phyloP scores from a whole-genome alignment of 30 jellyfish, hydroid and myxozoan species.

The Catostylus mosaicus region DNA sequence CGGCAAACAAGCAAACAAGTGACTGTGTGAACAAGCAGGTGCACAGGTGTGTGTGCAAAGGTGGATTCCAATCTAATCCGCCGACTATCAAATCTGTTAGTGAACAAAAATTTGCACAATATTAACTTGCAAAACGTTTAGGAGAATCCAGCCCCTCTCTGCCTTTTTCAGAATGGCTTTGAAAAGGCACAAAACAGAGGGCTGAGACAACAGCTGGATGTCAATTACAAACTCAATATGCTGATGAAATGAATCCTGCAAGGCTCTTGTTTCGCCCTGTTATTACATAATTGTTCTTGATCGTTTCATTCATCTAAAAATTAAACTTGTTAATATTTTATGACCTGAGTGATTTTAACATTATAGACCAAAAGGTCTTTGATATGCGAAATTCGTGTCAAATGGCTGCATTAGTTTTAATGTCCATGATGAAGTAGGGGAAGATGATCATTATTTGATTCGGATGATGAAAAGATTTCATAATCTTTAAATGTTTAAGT shows the following conservation, averaged over 20 bases:
- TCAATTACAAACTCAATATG: background rate
- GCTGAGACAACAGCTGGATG: constrained; percentile 4
- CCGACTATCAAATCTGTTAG: background rate
- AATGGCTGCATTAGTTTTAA: too few relatives aligned
- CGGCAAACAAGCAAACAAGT: constrained; percentile 28
- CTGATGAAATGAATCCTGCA: background rate
- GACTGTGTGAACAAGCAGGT: constrained; percentile 19
- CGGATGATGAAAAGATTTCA: too few relatives aligned
- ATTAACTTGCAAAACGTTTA: background rate
- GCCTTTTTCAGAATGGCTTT: background rate
- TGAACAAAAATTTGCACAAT: background rate
- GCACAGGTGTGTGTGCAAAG: constrained; percentile 8
- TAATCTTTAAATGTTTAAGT: too few relatives aligned
- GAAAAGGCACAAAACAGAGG: constrained; percentile 9
- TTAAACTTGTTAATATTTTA: background rate
- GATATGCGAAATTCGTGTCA: background rate
- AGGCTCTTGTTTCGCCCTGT: background rate
- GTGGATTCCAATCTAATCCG: background rate
- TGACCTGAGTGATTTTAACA: background rate
- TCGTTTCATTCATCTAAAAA: background rate
- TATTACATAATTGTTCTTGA: background rate
- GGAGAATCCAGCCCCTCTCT: background rate
- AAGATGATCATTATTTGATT: too few relatives aligned
- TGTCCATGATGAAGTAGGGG: too few relatives aligned
- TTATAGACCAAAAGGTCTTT: background rate